phyloP scores from a whole-genome alignment of 2,888 invertebrate species.

The Diloba caeruleocephala region DNA sequence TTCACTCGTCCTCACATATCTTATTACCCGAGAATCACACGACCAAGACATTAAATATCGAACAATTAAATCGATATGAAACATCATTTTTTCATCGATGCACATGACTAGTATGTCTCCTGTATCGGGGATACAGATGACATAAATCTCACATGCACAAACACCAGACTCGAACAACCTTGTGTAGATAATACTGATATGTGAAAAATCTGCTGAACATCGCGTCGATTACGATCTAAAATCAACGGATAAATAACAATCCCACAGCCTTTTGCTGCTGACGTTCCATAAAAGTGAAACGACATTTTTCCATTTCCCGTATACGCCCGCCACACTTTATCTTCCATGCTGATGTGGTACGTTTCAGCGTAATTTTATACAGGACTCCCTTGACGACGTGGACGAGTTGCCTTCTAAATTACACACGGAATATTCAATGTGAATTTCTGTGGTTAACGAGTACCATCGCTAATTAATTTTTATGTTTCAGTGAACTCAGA shows the following conservation, averaged over 20 bases:
- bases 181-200: background rate
- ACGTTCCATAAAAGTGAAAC: constrained; percentile 39
- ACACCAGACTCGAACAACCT: too few species aligned
- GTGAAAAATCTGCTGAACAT: constrained; percentile 15
- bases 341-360: constrained; percentile 29
- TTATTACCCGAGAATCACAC: too few species aligned
- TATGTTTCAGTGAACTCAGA: background rate
- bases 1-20: too few species aligned
- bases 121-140: too few species aligned
- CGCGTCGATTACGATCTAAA: constrained; percentile 16
- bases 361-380: constrained; percentile 48
- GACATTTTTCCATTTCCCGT: constrained; percentile 35
- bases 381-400: constrained; percentile 23
- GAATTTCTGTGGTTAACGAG: constrained; percentile 14
- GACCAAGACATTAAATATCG: too few species aligned
- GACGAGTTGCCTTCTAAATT: constrained; percentile 50
- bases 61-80: too few species aligned
- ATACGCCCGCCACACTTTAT: constrained; percentile 19
- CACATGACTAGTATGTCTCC: too few species aligned
- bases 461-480: constrained; percentile 29
- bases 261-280: constrained; percentile 21
- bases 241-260: constrained; percentile 20
- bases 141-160: too few species aligned
- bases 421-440: constrained; percentile 54
- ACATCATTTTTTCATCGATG: too few species aligned